Evolutionary conservation across 2,888 invertebrate species (phyloP), one percentile per base, ranked within the genome.

Genomic region (Drosophila prolongata): DNA sequence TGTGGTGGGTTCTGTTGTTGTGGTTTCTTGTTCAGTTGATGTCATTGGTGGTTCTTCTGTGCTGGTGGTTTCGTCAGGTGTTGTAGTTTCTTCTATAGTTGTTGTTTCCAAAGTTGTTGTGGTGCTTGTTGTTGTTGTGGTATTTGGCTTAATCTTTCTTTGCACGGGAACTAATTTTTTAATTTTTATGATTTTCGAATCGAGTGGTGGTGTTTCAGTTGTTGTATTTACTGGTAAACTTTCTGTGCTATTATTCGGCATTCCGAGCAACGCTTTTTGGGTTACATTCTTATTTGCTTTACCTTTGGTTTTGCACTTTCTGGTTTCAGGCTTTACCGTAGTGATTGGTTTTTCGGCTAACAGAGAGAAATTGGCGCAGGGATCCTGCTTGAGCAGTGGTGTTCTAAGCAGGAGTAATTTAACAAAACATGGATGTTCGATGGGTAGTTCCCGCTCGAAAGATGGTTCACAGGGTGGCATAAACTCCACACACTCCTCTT

Each of bases 381-480:
- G 83, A 73, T 84, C 83, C 1, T 87, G 70, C 0, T 27, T 67
- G 3, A 70, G 52, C 16, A 87, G 16, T 0, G 83, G 83, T 2
- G 81, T 75, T 9, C 65, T 74, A 5, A 87, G 53, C 27, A 84
- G 24, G 6, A 84, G 42, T 1, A 84, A 60, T 3, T 76, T 76
- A 43, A 88, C 67, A 34, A 76, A 84, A 9, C 83, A 84, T 1
- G 83, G 83, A 73, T 84, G 87, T 11, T 80, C 55, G 24, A 75
- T 56, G 35, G 88, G 75, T 30, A 68, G 14, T 3, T 43, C 65
- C 0, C 11, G 70, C 44, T 1, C 11, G 10, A 65, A 46, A 6
- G 56, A 0, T 3, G 66, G 13, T 6, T 50, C 53, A 16, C 66
- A 81, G 1, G 87, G 57, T 13, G 34, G 44, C 0, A 60, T 52